Evolutionary conservation across 37 sponge, comb jelly and placozoan species (phyloP).

Genomic region (Aphrocallistes beatrix): DNA sequence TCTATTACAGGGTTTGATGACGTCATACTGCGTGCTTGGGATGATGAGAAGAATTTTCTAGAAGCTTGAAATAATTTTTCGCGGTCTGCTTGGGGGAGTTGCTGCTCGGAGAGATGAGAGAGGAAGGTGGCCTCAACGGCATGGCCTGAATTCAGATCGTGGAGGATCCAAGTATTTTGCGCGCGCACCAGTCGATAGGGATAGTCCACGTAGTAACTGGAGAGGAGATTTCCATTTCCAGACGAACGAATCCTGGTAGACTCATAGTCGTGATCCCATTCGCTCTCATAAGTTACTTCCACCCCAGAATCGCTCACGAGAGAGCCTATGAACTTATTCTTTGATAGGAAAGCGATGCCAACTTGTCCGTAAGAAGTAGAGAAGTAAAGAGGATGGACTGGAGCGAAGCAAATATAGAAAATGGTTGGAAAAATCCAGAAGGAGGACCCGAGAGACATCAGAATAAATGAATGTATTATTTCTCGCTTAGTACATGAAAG

Average conservation of each 20-base stretch:
- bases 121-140: not conserved
- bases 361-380: conserved; percentile 1
- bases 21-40: not conserved
- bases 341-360: not conserved
- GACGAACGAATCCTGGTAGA: not conserved
- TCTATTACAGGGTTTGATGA: not conserved
- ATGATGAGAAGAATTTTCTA: not conserved
- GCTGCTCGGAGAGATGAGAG: not conserved
- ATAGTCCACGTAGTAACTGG: conserved; percentile 1
- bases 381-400: not conserved
- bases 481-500: no score
- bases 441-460: no score
- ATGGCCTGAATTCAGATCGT: not conserved
- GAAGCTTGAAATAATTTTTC: not conserved
- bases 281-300: not conserved
- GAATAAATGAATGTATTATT: no score
- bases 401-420: no score
- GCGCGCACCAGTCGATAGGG: not conserved
- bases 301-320: not conserved
- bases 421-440: no score
- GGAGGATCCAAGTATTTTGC: conserved; percentile 3
- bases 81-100: not conserved
- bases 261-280: not conserved
- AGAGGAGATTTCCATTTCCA: not conserved
- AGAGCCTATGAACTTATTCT: not conserved